Evolutionary conservation across 2,113 vertebrate genomes (phyloP).

Genomic region (Pedionomus torquatus): DNA sequence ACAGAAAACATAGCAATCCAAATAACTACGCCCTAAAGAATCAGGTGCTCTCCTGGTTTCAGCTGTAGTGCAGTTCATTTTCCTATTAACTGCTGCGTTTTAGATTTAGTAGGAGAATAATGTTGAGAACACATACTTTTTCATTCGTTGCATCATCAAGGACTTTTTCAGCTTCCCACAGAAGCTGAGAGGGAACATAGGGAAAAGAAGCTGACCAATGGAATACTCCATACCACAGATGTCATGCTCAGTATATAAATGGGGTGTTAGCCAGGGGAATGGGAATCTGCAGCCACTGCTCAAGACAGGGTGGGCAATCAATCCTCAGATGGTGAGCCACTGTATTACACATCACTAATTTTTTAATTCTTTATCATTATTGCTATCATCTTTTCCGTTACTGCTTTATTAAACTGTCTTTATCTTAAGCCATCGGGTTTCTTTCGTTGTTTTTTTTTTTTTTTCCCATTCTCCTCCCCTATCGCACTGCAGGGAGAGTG

Average conservation of each 20-base stretch:
- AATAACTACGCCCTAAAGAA: neutral
- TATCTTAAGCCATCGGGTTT: neutral
- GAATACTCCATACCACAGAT: neutral
- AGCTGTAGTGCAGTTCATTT: neutral
- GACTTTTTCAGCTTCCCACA: neutral
- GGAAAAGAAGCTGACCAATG: neutral
- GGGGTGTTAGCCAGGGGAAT: neutral
- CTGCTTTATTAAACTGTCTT: neutral
- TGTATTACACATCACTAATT: neutral
- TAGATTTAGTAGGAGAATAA: neutral
- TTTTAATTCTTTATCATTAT: neutral
- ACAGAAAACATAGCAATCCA: neutral
- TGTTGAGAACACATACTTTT: neutral
- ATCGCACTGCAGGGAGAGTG: neutral
- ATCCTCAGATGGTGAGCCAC: neutral
- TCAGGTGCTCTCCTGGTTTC: neutral
- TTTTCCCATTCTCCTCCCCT: neutral
- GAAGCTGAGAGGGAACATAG: neutral
- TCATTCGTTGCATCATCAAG: neutral
- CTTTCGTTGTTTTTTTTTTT: neutral
- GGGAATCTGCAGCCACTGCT: neutral
- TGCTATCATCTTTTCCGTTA: neutral
- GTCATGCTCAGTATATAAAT: neutral
- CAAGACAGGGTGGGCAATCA: neutral
- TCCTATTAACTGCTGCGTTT: neutral